Percentiles rank a stretch among this genome's conserved stretches.
phyloP scores from a whole-genome alignment of 1,140 invertebrate genomes.

The Colletes gigas region DNA sequence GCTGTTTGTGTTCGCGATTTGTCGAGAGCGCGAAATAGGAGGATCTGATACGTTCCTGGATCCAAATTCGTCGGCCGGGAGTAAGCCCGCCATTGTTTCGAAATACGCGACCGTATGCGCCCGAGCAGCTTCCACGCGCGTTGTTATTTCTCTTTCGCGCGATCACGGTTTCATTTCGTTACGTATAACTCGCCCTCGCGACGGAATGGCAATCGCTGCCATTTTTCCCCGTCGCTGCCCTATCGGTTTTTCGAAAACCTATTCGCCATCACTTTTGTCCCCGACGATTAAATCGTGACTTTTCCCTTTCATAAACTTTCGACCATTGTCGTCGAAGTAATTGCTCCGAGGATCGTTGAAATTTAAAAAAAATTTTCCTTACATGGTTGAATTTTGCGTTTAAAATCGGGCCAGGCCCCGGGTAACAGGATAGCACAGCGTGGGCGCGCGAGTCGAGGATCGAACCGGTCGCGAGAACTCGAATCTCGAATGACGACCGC shows the following conservation, averaged over 20 bases:
- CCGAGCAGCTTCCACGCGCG: neutral
- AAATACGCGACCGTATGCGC: conserved; percentile 21
- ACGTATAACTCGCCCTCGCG: conserved; percentile 37
- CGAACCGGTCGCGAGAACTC: neutral
- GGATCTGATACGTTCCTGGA: conserved; percentile 29
- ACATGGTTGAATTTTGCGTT: too few relatives aligned
- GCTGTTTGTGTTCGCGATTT: conserved; percentile 37
- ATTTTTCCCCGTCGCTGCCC: neutral
- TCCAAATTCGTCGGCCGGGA: conserved; percentile 32
- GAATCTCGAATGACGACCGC: too few relatives aligned
- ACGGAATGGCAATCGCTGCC: conserved; percentile 22
- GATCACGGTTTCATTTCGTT: conserved; percentile 20
- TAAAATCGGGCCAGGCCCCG: too few relatives aligned
- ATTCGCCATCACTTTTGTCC: conserved; percentile 11
- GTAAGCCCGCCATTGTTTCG: conserved; percentile 55
- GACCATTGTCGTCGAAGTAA: too few relatives aligned
- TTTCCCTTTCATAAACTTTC: too few relatives aligned
- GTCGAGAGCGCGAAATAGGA: conserved; percentile 38
- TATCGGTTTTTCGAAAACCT: conserved; percentile 5
- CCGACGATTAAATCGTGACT: conserved; percentile 5
- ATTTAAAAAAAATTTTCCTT: too few relatives aligned
- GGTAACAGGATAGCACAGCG: too few relatives aligned
- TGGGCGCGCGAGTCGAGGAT: too few relatives aligned
- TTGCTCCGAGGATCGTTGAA: too few relatives aligned
- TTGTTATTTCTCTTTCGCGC: neutral